phyloP scores from a whole-genome alignment of 2,888 invertebrate species.

The Papilio demoleus region DNA sequence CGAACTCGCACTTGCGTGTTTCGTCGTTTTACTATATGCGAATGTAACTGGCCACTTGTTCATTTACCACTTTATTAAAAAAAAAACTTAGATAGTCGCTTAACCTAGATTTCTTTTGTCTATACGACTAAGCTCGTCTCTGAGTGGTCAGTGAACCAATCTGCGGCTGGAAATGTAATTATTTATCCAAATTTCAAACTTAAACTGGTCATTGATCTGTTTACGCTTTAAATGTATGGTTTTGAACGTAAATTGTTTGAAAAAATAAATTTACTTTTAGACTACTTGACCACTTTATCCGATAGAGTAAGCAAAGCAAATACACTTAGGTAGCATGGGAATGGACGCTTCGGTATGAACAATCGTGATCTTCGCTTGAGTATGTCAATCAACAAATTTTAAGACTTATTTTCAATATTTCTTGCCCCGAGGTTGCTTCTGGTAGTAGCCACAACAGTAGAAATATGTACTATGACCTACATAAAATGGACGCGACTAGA shows the following conservation, averaged over 20 bases:
- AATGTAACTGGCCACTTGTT: too few relatives aligned
- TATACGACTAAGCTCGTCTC: too few relatives aligned
- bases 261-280: not conserved
- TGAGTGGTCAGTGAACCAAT: too few relatives aligned
- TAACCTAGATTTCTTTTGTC: too few relatives aligned
- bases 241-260: not conserved
- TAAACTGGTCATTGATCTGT: not conserved
- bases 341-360: not conserved
- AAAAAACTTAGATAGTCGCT: too few relatives aligned
- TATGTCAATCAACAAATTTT: not conserved
- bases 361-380: slow-evolving; percentile 2
- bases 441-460: not conserved
- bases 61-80: too few relatives aligned
- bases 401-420: not conserved
- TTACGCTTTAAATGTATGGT: not conserved
- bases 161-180: too few relatives aligned
- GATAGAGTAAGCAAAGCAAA: not conserved
- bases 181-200: too few relatives aligned
- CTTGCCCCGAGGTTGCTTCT: not conserved
- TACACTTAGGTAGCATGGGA: slow-evolving; percentile 11
- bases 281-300: slow-evolving; percentile 1
- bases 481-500: too few relatives aligned
- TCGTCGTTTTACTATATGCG: too few relatives aligned
- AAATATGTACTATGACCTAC: too few relatives aligned
- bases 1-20: too few relatives aligned